These are phyloP conservation scores for Dinoponera quadriceps DNA, from an alignment of 1,140 invertebrate genomes.

Conservation along the genomic window DNA sequence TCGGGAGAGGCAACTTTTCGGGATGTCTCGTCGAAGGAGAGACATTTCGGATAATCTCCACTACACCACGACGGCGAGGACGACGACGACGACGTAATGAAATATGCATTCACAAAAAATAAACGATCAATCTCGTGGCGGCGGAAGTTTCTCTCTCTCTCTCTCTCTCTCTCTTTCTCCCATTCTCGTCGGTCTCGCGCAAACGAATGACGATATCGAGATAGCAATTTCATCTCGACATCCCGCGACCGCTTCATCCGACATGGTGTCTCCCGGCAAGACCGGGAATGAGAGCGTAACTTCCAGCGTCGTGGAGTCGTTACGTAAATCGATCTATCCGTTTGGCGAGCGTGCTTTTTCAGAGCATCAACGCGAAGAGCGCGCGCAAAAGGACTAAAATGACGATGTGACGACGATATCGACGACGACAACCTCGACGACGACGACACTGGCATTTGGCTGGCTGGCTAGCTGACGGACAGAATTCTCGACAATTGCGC, in stretches of 20 bases:
- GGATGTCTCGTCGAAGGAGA: neutral
- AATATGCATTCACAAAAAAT: no score
- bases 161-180: no score
- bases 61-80: no score
- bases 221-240: conserved; percentile 7
- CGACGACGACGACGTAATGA: no score
- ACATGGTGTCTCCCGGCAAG: neutral
- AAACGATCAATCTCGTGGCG: no score
- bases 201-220: conserved; percentile 20
- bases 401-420: neutral
- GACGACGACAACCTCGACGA: no score
- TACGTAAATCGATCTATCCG: conserved; percentile 15
- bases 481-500: conserved; percentile 25
- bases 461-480: neutral
- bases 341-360: neutral
- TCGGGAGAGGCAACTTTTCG: neutral
- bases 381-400: neutral
- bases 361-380: neutral
- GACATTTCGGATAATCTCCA: neutral
- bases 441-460: neutral
- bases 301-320: neutral
- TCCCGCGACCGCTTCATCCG: no score
- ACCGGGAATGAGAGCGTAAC: neutral
- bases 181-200: neutral
- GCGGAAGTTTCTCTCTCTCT: no score